Evolutionary conservation across 2,797 vertebrate species (phyloP), one percentile per base, ranked within the genome.

Genomic region (Parotocinclus haroldoi): DNA sequence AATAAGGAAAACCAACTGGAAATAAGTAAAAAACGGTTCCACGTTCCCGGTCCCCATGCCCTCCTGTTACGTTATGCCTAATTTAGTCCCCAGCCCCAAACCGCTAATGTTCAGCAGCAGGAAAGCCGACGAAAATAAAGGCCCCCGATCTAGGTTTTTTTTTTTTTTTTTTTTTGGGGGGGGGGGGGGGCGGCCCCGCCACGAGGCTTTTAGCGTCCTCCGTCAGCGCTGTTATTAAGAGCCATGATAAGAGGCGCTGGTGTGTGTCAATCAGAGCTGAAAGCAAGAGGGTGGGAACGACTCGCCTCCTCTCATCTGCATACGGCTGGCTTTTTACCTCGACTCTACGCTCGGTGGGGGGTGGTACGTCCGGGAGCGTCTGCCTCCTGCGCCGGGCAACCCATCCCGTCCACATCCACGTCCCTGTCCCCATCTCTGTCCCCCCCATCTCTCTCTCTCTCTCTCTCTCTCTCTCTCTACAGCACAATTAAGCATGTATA

Each of bases 401-500:
- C n/a, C n/a, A n/a, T n/a, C n/a, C n/a, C n/a, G 27, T 27, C 27
- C 27, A 2, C 27, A 5, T 27, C 72, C 17, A 10, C 46, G 17
- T 48, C 64, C 51, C 71, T 44, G n/a, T 46, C 52, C 19, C 52
- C 7, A 67, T 73, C 66, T 56, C 62, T 12, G 16, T 39, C 69
- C 52, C 50, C 58, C 46, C 45, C 40, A 59, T 11, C 49, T 71
- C 74, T 14, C 27, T 27, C 27, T 46, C 45, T 44, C 61, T 11
- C 49, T 71, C 74, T 14, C 27, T 27, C 27, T 46, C 48, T 44
- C 61, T 10, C 46, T 71, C 73, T 14, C 51, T 72, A 73, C 51
- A 64, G 53, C 82, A 81, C 82, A 89, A 89, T 89, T 89, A 89
- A 89, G 86, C 87, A 86, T 89, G 84, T 85, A 88, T 86, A 86